These are phyloP conservation scores for Bombus sibiricus DNA, from an alignment of 1,140 invertebrate genomes.

Conservation along the genomic window DNA sequence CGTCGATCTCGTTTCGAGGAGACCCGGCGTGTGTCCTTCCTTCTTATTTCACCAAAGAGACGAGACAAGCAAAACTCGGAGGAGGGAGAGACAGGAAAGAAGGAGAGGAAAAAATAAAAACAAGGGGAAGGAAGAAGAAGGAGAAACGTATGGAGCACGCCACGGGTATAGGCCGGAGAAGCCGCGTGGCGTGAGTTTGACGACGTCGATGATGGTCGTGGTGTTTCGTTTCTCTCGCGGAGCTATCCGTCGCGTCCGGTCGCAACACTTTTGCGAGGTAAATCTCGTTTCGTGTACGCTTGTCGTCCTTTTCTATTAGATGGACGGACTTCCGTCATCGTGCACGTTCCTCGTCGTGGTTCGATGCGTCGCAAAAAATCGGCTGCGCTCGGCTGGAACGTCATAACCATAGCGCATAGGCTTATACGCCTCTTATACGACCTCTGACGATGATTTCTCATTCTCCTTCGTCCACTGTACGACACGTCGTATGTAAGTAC, in stretches of 20 bases:
- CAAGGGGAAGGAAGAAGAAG: too few relatives aligned
- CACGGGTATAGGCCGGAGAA: slow-evolving; percentile 10
- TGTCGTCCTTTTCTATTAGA: slow-evolving; percentile 16
- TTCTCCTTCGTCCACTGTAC: not conserved
- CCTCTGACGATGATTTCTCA: slow-evolving; percentile 45
- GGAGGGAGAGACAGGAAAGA: not conserved
- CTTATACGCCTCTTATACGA: slow-evolving; percentile 21
- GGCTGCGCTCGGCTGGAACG: slow-evolving; percentile 59
- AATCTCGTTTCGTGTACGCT: slow-evolving; percentile 54
- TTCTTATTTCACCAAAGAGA: slow-evolving; percentile 9
- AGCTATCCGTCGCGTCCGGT: not conserved
- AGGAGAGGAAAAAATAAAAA: not conserved
- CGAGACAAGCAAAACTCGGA: not conserved
- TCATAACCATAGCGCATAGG: slow-evolving; percentile 54
- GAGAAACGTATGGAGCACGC: slow-evolving; percentile 29
- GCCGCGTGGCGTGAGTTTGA: slow-evolving; percentile 6
- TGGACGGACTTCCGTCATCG: slow-evolving; percentile 63
- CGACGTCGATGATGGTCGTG: not conserved
- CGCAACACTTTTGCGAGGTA: slow-evolving; percentile 47
- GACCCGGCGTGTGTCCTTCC: slow-evolving; percentile 30
- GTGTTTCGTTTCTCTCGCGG: slow-evolving; percentile 22
- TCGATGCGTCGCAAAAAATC: slow-evolving; percentile 64
- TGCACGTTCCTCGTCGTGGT: slow-evolving; percentile 62
- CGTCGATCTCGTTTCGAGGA: slow-evolving; percentile 38
- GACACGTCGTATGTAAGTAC: slow-evolving; percentile 20